Conservation (phyloP, 2,888 invertebrate species). For the Lithophane ornitopus region DNA sequence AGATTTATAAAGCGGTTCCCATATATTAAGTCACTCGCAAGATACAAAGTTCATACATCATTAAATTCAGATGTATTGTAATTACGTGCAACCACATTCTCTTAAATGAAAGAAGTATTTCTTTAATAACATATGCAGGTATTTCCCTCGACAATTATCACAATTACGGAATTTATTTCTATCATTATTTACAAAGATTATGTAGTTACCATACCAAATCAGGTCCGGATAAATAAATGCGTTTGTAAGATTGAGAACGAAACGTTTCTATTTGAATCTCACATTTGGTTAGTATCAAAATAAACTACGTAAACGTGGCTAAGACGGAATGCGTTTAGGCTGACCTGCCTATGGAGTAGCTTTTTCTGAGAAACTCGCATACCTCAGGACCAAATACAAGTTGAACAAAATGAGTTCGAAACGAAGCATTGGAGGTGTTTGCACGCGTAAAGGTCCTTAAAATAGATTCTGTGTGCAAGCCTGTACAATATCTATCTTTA, state of each 20-base stretch:
- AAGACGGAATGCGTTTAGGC: neutral
- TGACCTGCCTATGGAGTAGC: neutral
- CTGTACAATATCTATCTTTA: constrained; percentile 8
- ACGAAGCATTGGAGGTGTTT: neutral
- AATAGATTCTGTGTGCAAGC: constrained; percentile 17
- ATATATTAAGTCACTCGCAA: neutral
- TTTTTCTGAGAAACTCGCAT: constrained; percentile 21
- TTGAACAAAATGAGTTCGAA: constrained; percentile 9
- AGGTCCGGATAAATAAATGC: neutral
- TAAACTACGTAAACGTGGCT: neutral
- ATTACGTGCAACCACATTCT: neutral
- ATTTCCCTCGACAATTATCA: neutral
- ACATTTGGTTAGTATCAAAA: neutral
- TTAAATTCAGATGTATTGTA: constrained; percentile 10
- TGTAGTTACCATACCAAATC: neutral
- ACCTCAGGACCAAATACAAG: neutral
- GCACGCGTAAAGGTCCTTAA: constrained; percentile 18
- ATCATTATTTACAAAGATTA: neutral
- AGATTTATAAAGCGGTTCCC: neutral
- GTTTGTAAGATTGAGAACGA: neutral
- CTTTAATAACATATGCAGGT: constrained; percentile 2
- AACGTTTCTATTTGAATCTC: neutral
- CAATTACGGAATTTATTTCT: constrained; percentile 5
- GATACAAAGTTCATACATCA: constrained; percentile 2
- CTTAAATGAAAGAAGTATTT: neutral